These are phyloP conservation scores for Clanis bilineata DNA, from an alignment of 2,888 invertebrate genomes.

Conservation along the genomic window DNA sequence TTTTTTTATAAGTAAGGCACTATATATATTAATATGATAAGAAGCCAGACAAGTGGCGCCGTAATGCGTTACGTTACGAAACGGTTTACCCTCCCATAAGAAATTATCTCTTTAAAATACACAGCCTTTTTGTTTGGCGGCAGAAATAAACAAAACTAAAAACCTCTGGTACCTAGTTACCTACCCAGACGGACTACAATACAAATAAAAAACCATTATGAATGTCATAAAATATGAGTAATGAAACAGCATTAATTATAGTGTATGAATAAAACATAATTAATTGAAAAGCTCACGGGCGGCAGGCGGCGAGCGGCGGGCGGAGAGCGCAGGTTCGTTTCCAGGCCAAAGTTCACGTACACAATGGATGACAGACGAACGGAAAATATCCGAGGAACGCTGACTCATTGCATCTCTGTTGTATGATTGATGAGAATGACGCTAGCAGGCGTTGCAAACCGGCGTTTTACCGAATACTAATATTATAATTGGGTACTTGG, in stretches of 20 bases:
- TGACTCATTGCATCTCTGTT: constrained; percentile 41
- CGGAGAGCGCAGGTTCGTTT: constrained; percentile 1
- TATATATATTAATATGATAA: too few relatives aligned
- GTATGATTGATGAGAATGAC: constrained; percentile 43
- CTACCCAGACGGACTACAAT: too few relatives aligned
- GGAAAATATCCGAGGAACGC: constrained; percentile 38
- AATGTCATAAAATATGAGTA: not conserved
- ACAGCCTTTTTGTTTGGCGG: too few relatives aligned
- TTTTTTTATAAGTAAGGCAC: too few relatives aligned
- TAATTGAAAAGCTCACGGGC: not conserved
- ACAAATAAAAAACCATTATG: not conserved
- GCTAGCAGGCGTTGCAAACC: not conserved
- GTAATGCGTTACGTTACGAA: too few relatives aligned
- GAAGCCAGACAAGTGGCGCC: too few relatives aligned
- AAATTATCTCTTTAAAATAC: too few relatives aligned
- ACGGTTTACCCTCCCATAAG: too few relatives aligned
- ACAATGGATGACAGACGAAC: constrained; percentile 34
- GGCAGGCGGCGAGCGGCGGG: not conserved
- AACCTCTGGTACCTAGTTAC: too few relatives aligned
- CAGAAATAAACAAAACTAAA: too few relatives aligned
- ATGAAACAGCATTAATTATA: not conserved
- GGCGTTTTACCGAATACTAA: constrained; percentile 14
- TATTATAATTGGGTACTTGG: too few relatives aligned
- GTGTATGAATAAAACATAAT: not conserved
- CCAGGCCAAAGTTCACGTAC: constrained; percentile 9